phyloP scores from a whole-genome alignment of 2,888 invertebrate species.

The Harmothoe impar region DNA sequence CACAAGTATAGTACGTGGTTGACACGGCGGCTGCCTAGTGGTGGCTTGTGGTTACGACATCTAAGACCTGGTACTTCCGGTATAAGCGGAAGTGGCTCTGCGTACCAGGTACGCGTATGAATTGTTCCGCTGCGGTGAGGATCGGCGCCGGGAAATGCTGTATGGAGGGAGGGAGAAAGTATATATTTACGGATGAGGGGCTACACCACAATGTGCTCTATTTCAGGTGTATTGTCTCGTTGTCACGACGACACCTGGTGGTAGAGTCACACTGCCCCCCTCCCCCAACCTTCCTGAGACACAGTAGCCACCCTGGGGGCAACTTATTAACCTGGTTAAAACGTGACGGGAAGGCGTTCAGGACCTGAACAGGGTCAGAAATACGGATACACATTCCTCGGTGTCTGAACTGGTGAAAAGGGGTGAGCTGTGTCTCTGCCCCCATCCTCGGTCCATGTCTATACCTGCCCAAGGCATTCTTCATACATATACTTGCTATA shows the following conservation, averaged over 20 bases:
- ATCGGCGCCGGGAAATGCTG: background rate
- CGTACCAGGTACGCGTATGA: background rate
- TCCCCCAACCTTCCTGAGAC: background rate
- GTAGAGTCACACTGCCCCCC: background rate
- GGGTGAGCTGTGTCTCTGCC: too few relatives aligned
- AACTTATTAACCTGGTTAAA: background rate
- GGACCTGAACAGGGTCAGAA: too few relatives aligned
- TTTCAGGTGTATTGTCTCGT: background rate
- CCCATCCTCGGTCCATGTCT: too few relatives aligned
- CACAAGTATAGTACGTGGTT: background rate
- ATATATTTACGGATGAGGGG: background rate
- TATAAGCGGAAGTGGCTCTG: constrained; percentile 31
- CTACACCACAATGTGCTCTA: background rate
- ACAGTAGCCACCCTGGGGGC: background rate
- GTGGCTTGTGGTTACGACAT: background rate
- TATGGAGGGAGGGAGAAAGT: background rate
- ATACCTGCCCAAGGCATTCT: too few relatives aligned
- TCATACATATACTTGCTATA: too few relatives aligned
- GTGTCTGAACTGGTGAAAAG: too few relatives aligned
- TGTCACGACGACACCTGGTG: background rate
- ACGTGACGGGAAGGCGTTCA: too few relatives aligned
- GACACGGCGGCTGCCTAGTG: too few relatives aligned
- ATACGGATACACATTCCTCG: too few relatives aligned
- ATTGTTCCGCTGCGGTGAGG: background rate
- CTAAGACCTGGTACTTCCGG: background rate